Evolutionary conservation across 2,797 vertebrate species (phyloP), one percentile per base, ranked within the genome.

Genomic region (Lagorchestes hirsutus): DNA sequence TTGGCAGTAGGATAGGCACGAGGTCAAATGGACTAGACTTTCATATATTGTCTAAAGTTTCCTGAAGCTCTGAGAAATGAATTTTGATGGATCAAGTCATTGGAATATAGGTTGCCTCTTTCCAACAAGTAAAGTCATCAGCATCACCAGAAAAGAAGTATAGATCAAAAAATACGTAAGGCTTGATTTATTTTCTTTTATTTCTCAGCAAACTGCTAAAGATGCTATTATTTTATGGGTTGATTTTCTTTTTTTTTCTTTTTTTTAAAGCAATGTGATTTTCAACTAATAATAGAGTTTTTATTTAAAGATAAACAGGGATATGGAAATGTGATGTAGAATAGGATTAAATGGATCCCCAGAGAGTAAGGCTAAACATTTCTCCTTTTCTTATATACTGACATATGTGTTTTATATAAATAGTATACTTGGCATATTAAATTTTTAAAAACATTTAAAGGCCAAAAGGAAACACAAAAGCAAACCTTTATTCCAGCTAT

Each of bases 401-500:
- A 62, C 9, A 74, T 90, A 57, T 93, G 27, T 11, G 29, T 94
- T 95, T 29, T 93, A 96, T 92, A 94, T 74, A 90, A 90, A 52
- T 54, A 90, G 54, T 54, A 8, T 28, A 67, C 54, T n/a, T 93
- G 54, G 67, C 1, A n/a, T 13, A 50, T 90, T 14, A 56, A 56
- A 31, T 90, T 93, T 92, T 92, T 10, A 1, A 90, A 92, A 91
- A 62, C 58, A 18, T 34, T 34, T 92, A 22, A 90, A 74, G 94
- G 1, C 31, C 14, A 91, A 94, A 93, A 94, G 1, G 54, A 54
- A 4, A 94, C 50, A 58, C 92, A 95, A 94, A 96, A 93, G 0
- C 10, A 5, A 0, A 22, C 2, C 58, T 87, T 13, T 0, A 54
- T 90, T 82, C 24, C 0, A 67, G 90, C 40, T 94, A 40, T 95